Evolutionary conservation across 2,797 vertebrate genomes (phyloP).

Genomic region (Spea hammondii): DNA sequence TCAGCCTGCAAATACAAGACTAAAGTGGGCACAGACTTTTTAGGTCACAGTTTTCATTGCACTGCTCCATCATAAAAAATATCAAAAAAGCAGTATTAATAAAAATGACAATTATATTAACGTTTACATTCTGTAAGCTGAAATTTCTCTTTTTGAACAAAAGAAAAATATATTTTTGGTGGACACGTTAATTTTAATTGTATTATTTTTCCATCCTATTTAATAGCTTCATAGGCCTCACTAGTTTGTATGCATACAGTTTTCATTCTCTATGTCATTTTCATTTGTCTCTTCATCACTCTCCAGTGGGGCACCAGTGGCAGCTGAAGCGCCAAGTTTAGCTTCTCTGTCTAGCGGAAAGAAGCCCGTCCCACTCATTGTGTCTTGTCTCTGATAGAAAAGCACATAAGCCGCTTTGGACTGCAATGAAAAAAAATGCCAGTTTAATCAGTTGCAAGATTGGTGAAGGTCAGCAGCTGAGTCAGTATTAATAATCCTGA

Average conservation of each 20-base stretch:
- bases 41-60: slow-evolving; percentile 74
- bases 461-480: too few species aligned
- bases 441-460: slow-evolving; percentile 37
- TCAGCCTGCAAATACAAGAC: slow-evolving; percentile 75
- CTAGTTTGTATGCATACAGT: slow-evolving; percentile 95
- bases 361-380: slow-evolving; percentile 92
- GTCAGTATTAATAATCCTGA: too few species aligned
- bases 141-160: slow-evolving; percentile 73
- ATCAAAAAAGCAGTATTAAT: slow-evolving; percentile 71
- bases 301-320: slow-evolving; percentile 74
- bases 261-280: slow-evolving; percentile 81
- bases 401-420: slow-evolving; percentile 97
- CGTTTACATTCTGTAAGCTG: slow-evolving; percentile 77
- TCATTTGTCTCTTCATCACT: slow-evolving; percentile 88
- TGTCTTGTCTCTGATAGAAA: slow-evolving; percentile 97
- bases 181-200: slow-evolving; percentile 64
- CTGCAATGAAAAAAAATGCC: slow-evolving; percentile 63
- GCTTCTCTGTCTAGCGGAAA: slow-evolving; percentile 88
- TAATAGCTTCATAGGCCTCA: slow-evolving; percentile 83
- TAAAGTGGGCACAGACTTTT: slow-evolving; percentile 76
- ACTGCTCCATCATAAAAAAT: slow-evolving; percentile 76
- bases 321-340: slow-evolving; percentile 75
- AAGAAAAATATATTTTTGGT: slow-evolving; percentile 61
- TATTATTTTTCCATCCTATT: slow-evolving; percentile 60
- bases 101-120: slow-evolving; percentile 60